These are phyloP conservation scores for Tenthredo distinguenda DNA, from an alignment of 2,888 invertebrate genomes.

Conservation along the genomic window DNA sequence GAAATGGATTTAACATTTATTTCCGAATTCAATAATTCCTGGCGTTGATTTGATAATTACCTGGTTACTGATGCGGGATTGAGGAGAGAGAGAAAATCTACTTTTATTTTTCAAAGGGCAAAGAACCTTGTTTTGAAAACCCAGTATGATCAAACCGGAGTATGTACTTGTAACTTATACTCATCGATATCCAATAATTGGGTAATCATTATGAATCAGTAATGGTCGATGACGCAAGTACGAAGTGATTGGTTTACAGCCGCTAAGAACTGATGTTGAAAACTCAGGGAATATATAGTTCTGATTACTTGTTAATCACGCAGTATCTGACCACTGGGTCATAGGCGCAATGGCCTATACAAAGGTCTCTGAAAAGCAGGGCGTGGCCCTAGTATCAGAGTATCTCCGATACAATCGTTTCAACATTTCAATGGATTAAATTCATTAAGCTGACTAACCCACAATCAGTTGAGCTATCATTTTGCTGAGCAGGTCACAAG, in stretches of 20 bases:
- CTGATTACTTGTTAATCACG: neutral
- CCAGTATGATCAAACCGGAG: neutral
- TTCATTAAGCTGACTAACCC: neutral
- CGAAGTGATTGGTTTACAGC: neutral
- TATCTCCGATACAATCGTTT: slow-evolving; percentile 2
- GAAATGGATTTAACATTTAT: too few species aligned
- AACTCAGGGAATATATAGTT: neutral
- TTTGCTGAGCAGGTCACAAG: neutral
- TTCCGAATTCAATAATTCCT: too few species aligned
- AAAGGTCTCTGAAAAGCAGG: neutral
- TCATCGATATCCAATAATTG: neutral
- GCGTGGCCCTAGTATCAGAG: neutral
- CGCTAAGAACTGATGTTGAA: neutral
- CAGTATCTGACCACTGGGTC: neutral
- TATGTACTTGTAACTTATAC: neutral
- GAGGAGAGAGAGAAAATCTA: too few species aligned
- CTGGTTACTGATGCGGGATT: too few species aligned
- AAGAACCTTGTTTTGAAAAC: neutral
- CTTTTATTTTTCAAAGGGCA: too few species aligned
- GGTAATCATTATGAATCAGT: neutral
- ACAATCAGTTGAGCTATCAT: neutral
- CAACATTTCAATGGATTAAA: neutral
- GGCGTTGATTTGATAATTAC: too few species aligned
- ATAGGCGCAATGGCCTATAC: neutral
- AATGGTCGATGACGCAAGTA: neutral